These are phyloP conservation scores for Pantherophis alleghaniensis DNA, from an alignment of 2,797 vertebrate genomes.

Conservation along the genomic window DNA sequence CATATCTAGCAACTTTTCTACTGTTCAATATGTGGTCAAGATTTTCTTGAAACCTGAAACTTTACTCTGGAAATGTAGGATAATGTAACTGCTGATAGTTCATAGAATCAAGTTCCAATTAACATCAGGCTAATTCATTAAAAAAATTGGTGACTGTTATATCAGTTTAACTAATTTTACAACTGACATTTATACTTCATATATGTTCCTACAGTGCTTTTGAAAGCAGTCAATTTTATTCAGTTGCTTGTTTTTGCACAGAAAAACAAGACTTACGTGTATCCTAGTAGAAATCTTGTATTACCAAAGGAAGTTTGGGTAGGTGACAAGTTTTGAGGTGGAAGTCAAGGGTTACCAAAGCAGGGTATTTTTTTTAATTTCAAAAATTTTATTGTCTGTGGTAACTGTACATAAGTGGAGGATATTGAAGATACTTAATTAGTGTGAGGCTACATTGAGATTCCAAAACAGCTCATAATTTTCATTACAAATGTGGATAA, in stretches of 20 bases:
- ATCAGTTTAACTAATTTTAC: constrained; percentile 55
- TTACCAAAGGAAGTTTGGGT: constrained; percentile 70
- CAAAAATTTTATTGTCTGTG: neutral
- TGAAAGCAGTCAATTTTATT: constrained; percentile 67
- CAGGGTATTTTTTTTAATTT: constrained; percentile 35
- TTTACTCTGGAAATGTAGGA: constrained; percentile 32
- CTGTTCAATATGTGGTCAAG: constrained; percentile 23
- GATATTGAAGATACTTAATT: neutral
- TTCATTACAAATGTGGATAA: neutral
- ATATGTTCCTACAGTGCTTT: constrained; percentile 55
- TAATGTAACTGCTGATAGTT: constrained; percentile 46
- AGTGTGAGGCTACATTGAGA: neutral
- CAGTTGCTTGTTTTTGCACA: constrained; percentile 65
- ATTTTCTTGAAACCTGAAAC: neutral
- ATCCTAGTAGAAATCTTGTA: constrained; percentile 71
- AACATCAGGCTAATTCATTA: constrained; percentile 62
- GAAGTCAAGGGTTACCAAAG: constrained; percentile 74
- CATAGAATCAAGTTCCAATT: constrained; percentile 46
- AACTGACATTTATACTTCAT: constrained; percentile 16
- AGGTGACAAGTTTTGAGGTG: constrained; percentile 58
- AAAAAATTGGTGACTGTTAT: constrained; percentile 51
- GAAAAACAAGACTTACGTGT: constrained; percentile 74
- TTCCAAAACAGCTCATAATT: neutral
- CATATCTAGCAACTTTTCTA: constrained; percentile 1
- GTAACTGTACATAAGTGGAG: neutral